Conservation (phyloP, 1,140 invertebrate genomes). For the Zaprionus taronus region DNA sequence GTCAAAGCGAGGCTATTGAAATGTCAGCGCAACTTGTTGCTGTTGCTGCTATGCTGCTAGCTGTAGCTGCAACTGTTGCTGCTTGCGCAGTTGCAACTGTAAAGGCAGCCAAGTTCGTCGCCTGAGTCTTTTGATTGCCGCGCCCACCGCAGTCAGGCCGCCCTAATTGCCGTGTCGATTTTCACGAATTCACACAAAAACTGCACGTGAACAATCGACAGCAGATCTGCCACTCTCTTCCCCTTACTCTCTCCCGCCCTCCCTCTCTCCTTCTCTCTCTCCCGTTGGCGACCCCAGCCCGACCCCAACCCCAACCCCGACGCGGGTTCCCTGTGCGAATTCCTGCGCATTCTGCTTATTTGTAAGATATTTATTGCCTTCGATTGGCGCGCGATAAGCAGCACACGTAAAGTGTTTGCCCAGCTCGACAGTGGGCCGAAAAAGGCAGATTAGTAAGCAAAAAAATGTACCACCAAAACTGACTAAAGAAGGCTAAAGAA, state of each 20-base stretch:
- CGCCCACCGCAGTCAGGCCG: conserved; percentile 44
- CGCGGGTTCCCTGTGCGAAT: conserved; percentile 41
- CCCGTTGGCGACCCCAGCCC: neutral
- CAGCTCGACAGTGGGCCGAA: conserved; percentile 29
- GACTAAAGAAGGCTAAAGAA: too few relatives aligned
- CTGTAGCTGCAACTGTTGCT: neutral
- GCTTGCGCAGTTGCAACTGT: conserved; percentile 35
- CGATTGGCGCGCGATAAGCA: conserved; percentile 82
- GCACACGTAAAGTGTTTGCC: conserved; percentile 82
- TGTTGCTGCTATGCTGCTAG: neutral
- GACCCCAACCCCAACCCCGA: conserved; percentile 4
- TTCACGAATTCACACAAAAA: conserved; percentile 80
- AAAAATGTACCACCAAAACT: neutral
- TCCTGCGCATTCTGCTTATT: conserved; percentile 84
- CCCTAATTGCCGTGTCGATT: conserved; percentile 81
- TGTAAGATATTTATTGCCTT: conserved; percentile 85
- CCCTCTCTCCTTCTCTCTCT: neutral
- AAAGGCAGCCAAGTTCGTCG: conserved; percentile 69
- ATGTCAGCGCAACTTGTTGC: conserved; percentile 70
- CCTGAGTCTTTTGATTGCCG: conserved; percentile 79
- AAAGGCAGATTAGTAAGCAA: neutral
- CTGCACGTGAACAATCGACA: conserved; percentile 51
- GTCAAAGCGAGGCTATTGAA: conserved; percentile 84
- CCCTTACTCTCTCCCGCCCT: neutral
- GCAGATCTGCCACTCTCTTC: conserved; percentile 22